A percentile compares a stretch with the other conserved stretches of the same genome.
Conservation (phyloP, 92 coral and sea anemone species). For the Porites divaricata region DNA sequence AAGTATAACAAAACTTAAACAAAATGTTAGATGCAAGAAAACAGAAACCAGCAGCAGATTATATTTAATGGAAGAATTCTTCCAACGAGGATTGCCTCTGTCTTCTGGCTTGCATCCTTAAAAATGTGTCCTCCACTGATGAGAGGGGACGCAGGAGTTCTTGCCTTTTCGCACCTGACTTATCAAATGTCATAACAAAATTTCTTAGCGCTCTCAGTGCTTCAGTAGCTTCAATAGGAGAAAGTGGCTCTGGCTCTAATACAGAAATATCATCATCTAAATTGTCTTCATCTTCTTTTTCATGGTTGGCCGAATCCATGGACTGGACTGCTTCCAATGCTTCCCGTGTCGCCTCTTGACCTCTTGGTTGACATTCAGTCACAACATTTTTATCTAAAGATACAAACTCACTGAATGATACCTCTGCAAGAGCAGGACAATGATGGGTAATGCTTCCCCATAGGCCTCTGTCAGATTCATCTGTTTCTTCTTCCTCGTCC, state of each 20-base stretch:
- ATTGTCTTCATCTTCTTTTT: slow-evolving; percentile 22
- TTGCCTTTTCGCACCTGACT: slow-evolving; percentile 24
- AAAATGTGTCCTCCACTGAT: slow-evolving; percentile 29
- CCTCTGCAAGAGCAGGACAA: slow-evolving; percentile 33
- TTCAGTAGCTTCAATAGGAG: slow-evolving; percentile 16
- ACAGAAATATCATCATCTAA: slow-evolving; percentile 16
- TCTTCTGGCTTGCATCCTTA: not conserved
- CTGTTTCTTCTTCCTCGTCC: slow-evolving; percentile 27
- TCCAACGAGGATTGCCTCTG: slow-evolving; percentile 26
- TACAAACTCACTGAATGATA: slow-evolving; percentile 39
- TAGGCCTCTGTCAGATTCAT: slow-evolving; percentile 19
- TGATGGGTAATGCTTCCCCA: slow-evolving; percentile 46
- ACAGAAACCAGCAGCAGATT: too few species aligned
- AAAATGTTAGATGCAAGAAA: slow-evolving; percentile 31
- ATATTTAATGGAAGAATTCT: too few species aligned
- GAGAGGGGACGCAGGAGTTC: slow-evolving; percentile 38
- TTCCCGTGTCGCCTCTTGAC: slow-evolving; percentile 49
- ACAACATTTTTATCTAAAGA: slow-evolving; percentile 41
- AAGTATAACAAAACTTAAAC: slow-evolving; percentile 22
- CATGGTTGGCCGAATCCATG: slow-evolving; percentile 23
- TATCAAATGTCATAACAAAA: slow-evolving; percentile 29
- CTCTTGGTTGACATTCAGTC: slow-evolving; percentile 49
- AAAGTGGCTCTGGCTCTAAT: slow-evolving; percentile 19
- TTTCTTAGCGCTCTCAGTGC: slow-evolving; percentile 30
- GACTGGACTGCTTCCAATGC: slow-evolving; percentile 52